A percentile compares a stretch with the other conserved stretches of the same genome.
These are phyloP conservation scores for Helicorthomorpha holstii DNA, from an alignment of 1,140 invertebrate genomes.

Conservation along the genomic window DNA sequence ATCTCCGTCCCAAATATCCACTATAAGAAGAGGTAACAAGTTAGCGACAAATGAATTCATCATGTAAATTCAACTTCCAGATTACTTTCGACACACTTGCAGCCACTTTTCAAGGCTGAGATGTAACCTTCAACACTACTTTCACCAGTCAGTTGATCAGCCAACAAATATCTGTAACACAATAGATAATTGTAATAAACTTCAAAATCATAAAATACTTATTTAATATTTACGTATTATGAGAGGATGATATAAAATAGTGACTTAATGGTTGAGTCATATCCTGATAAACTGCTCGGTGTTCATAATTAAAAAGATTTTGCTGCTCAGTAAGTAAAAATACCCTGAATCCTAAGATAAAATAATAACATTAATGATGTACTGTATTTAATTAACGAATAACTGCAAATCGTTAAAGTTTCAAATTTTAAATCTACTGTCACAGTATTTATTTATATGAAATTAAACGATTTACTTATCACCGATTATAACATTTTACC, in stretches of 20 bases:
- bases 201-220: neutral
- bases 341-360: conserved; percentile 28
- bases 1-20: conserved; percentile 41
- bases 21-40: conserved; percentile 29
- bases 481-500: no score
- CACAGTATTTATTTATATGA: no score
- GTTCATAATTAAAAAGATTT: conserved; percentile 24
- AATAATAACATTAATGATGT: no score
- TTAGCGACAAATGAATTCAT: no score
- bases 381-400: no score
- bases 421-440: no score
- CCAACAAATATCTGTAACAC: conserved; percentile 30
- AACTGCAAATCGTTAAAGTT: no score
- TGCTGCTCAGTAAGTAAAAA: conserved; percentile 25
- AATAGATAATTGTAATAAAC: neutral
- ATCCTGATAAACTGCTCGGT: conserved; percentile 34
- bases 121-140: conserved; percentile 38
- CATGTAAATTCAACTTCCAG: neutral
- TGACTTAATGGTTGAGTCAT: conserved; percentile 41
- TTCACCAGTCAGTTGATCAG: conserved; percentile 35
- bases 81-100: conserved; percentile 33
- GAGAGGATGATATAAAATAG: conserved; percentile 46
- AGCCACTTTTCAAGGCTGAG: conserved; percentile 28
- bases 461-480: no score
- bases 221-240: conserved; percentile 37